Conservation (phyloP, 2,113 vertebrate genomes). For the Salvelinus fontinalis region DNA sequence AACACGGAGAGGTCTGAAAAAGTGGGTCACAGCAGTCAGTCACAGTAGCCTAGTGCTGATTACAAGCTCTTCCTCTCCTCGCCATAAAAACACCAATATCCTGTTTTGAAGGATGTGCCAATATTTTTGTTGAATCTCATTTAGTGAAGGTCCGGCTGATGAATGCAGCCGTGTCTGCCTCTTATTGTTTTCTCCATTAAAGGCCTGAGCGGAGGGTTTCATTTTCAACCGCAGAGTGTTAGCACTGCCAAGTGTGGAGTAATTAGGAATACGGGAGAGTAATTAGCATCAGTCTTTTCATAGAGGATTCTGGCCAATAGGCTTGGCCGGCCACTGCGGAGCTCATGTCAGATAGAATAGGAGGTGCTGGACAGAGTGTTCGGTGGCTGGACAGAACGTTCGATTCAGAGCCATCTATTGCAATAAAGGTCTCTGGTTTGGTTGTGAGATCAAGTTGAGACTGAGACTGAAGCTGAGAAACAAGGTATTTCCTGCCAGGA, state of each 20-base stretch:
- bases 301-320: slow-evolving; percentile 22
- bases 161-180: slow-evolving; percentile 22
- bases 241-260: slow-evolving; percentile 48
- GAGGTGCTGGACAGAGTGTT: no score
- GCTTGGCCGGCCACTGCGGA: no score
- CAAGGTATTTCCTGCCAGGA: no score
- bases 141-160: slow-evolving; percentile 40
- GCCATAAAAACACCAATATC: slow-evolving; percentile 43
- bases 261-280: slow-evolving; percentile 57
- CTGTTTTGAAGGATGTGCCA: slow-evolving; percentile 61
- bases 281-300: slow-evolving; percentile 45
- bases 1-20: slow-evolving; percentile 12
- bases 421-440: no score
- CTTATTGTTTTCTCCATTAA: slow-evolving; percentile 59
- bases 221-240: slow-evolving; percentile 35
- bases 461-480: no score
- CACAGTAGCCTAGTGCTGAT: not conserved
- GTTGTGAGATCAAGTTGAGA: no score
- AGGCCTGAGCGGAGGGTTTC: slow-evolving; percentile 25
- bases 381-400: no score
- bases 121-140: slow-evolving; percentile 44
- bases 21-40: slow-evolving; percentile 21
- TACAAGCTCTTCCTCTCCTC: slow-evolving; percentile 25
- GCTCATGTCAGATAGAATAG: no score
- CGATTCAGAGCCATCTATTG: no score